Evolutionary conservation across 2,888 invertebrate genomes (phyloP).

Genomic region (Gnatocerus cornutus): DNA sequence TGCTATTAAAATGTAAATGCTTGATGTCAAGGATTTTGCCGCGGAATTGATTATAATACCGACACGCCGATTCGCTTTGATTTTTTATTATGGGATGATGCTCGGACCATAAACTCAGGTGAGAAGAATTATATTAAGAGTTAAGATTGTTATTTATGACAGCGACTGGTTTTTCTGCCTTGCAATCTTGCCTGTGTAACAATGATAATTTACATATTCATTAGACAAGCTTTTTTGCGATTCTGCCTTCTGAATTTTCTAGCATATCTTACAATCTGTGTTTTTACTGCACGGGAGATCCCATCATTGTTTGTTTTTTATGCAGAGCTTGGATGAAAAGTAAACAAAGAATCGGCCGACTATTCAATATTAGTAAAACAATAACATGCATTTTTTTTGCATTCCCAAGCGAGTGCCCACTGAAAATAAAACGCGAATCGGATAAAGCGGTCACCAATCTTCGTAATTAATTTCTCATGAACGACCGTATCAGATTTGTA

Average conservation of each 20-base stretch:
- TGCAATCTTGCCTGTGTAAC: conserved; percentile 4
- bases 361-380: too few species aligned
- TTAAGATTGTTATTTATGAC: conserved; percentile 33
- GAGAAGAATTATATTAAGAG: conserved; percentile 25
- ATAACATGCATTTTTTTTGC: too few species aligned
- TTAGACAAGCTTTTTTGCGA: conserved; percentile 6
- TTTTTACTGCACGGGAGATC: too few species aligned
- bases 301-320: too few species aligned
- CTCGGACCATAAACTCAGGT: conserved; percentile 24
- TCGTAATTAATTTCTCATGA: conserved; percentile 33
- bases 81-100: conserved; percentile 24
- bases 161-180: conserved; percentile 21
- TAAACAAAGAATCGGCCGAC: too few species aligned
- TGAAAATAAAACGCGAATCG: neutral
- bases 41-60: conserved; percentile 27
- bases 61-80: conserved; percentile 18
- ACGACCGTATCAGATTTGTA: conserved; percentile 33
- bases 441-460: conserved; percentile 4
- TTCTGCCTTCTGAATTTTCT: neutral
- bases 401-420: too few species aligned
- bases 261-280: neutral
- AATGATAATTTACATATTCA: conserved; percentile 2
- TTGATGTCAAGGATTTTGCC: conserved; percentile 17
- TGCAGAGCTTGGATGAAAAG: too few species aligned
- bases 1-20: conserved; percentile 42